Percentiles rank a stretch among this genome's conserved stretches.
Evolutionary conservation across 2,797 vertebrate species (phyloP).

Genomic region (Acrossocheilus wenchowensis): DNA sequence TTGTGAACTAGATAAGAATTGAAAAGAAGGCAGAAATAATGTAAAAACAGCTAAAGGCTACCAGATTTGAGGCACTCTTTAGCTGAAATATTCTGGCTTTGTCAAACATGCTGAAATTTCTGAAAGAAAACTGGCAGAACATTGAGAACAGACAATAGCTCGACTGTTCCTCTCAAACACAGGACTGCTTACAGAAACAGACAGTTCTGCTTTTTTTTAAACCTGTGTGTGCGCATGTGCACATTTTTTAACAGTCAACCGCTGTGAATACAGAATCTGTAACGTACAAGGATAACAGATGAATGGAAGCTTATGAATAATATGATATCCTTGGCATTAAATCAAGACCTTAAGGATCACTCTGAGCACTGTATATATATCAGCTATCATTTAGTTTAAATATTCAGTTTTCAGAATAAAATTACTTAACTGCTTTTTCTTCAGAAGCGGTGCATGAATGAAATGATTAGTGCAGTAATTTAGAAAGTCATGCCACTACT

Average conservation of each 20-base stretch:
- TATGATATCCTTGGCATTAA: conserved; percentile 14
- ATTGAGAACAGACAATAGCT: conserved; percentile 9
- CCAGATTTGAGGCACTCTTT: neutral
- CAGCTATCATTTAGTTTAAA: neutral
- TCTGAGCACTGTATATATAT: neutral
- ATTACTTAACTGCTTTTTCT: neutral
- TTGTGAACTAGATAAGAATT: neutral
- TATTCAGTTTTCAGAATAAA: neutral
- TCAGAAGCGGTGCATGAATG: neutral
- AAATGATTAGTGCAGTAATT: neutral
- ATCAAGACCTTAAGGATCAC: conserved; percentile 9
- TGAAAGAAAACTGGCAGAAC: conserved; percentile 24
- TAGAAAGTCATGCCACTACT: neutral
- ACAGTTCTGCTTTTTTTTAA: neutral
- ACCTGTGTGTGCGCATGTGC: conserved; percentile 1
- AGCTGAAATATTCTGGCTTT: neutral
- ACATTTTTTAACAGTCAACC: too few species aligned
- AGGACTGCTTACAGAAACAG: neutral
- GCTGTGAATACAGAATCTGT: neutral
- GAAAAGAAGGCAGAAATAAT: neutral
- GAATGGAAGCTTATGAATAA: conserved; percentile 1
- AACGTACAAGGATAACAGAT: conserved; percentile 4
- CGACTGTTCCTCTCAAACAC: conserved; percentile 7
- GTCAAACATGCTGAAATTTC: conserved; percentile 7
- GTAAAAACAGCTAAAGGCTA: neutral